Percentiles rank a stretch among this genome's conserved stretches.
phyloP scores from a whole-genome alignment of 2,113 vertebrate genomes.

The Pseudonaja textilis region DNA sequence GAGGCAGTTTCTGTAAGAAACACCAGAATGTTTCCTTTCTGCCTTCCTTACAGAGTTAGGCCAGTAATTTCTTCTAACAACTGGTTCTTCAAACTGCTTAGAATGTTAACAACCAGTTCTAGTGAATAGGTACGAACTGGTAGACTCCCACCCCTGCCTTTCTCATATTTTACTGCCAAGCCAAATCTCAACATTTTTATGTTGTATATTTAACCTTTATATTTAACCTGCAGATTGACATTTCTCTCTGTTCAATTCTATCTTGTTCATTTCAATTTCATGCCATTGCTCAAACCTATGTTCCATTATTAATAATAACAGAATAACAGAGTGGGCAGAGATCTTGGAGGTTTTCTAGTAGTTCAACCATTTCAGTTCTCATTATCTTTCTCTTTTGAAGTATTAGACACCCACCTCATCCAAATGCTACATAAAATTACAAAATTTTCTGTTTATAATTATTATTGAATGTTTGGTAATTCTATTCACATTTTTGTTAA shows the following conservation, averaged over 20 bases:
- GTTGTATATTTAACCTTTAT: background rate
- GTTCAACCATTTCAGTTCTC: background rate
- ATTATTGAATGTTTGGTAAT: background rate
- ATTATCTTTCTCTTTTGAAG: background rate
- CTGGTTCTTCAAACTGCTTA: no score
- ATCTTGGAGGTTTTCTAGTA: no score
- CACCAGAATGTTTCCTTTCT: no score
- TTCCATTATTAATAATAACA: background rate
- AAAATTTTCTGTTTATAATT: background rate
- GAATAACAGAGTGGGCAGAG: no score
- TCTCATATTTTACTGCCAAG: background rate
- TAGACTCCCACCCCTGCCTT: background rate
- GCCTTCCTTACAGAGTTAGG: no score
- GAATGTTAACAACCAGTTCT: no score
- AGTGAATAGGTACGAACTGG: no score
- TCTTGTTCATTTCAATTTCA: background rate
- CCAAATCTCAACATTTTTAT: background rate
- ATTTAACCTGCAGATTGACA: no score
- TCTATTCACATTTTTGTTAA: background rate
- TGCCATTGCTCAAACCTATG: background rate
- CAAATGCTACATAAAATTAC: background rate
- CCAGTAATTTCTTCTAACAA: no score
- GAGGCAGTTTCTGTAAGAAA: no score
- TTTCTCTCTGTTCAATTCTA: background rate
- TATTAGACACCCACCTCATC: background rate